Evolutionary conservation across 2,797 vertebrate genomes (phyloP).

Genomic region (Paguma larvata): DNA sequence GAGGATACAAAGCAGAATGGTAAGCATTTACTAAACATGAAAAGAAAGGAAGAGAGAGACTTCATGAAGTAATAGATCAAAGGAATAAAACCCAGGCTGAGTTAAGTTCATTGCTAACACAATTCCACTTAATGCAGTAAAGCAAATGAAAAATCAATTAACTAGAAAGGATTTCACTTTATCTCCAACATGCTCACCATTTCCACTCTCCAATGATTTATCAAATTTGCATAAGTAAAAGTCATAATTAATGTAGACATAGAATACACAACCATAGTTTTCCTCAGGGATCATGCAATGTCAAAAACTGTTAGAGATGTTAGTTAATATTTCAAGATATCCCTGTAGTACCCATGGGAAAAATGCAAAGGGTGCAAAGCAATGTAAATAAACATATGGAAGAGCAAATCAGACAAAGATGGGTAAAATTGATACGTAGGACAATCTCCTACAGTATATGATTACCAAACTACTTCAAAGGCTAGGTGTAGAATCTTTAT

Average conservation of each 20-base stretch:
- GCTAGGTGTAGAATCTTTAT: neutral
- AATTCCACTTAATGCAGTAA: neutral
- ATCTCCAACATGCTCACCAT: constrained; percentile 60
- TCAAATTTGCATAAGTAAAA: constrained; percentile 79
- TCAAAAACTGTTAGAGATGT: constrained; percentile 78
- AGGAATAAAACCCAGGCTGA: constrained; percentile 70
- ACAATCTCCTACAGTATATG: neutral
- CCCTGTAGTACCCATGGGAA: neutral
- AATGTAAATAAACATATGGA: constrained; percentile 37
- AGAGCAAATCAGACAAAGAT: neutral
- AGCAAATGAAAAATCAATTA: constrained; percentile 74
- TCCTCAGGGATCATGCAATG: constrained; percentile 69
- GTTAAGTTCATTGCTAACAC: constrained; percentile 19
- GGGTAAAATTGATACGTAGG: neutral
- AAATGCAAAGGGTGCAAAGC: constrained; percentile 1
- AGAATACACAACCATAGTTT: constrained; percentile 70
- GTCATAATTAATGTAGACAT: constrained; percentile 78
- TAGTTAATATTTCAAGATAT: constrained; percentile 72
- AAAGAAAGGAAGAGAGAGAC: constrained; percentile 67
- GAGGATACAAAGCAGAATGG: constrained; percentile 49
- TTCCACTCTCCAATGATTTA: constrained; percentile 78
- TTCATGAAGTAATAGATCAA: constrained; percentile 65
- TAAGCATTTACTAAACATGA: constrained; percentile 69
- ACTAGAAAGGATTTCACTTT: constrained; percentile 70
- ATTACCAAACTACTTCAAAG: neutral